These are phyloP conservation scores for Sinocyclocheilus anophthalmus DNA, from an alignment of 2,113 vertebrate genomes.

Conservation along the genomic window DNA sequence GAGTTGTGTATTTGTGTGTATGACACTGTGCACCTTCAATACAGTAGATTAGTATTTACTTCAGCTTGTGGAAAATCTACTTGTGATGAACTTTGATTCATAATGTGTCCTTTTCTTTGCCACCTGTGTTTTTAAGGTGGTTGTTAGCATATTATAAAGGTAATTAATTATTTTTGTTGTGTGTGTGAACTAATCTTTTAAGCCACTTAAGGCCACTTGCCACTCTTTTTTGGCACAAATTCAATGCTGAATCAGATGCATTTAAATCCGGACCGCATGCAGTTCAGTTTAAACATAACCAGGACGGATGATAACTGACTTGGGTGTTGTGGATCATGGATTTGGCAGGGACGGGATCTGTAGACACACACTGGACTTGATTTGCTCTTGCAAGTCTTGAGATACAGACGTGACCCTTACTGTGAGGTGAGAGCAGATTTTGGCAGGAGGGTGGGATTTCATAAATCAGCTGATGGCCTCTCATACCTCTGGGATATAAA, in stretches of 20 bases:
- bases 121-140: too few species aligned
- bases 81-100: too few species aligned
- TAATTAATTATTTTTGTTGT: background rate
- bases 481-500: conserved; percentile 27
- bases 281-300: background rate
- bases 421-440: conserved; percentile 26
- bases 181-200: background rate
- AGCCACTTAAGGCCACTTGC: background rate
- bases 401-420: conserved; percentile 7
- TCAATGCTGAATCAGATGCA: background rate
- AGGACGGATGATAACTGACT: background rate
- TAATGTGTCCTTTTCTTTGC: too few species aligned
- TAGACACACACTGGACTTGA: conserved; percentile 4
- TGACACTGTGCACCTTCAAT: too few species aligned
- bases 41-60: too few species aligned
- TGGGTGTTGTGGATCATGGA: conserved; percentile 7
- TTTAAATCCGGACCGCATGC: background rate
- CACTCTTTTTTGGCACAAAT: background rate
- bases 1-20: too few species aligned
- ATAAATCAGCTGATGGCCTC: conserved; percentile 34
- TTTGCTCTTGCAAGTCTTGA: conserved; percentile 19
- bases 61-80: too few species aligned
- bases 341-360: background rate
- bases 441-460: background rate
- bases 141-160: too few species aligned